Conservation (phyloP, 2,888 invertebrate species). For the Nudaria mundana region DNA sequence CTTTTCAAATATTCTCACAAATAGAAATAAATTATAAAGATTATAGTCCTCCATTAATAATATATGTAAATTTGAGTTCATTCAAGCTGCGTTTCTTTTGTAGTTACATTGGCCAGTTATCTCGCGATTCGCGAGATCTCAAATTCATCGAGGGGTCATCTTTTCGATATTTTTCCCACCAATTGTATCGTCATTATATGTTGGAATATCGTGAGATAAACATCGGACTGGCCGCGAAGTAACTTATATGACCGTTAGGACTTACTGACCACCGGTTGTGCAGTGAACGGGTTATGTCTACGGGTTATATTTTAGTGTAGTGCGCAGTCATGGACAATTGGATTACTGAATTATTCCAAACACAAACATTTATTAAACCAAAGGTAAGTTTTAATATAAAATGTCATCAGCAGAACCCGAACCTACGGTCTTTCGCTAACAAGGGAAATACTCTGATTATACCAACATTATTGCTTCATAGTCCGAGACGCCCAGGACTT, state of each 20-base stretch:
- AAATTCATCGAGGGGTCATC: constrained; percentile 66
- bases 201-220: constrained; percentile 60
- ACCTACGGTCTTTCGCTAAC: no score
- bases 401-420: no score
- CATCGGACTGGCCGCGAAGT: constrained; percentile 35
- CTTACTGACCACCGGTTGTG: neutral
- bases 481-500: no score
- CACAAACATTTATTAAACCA: constrained; percentile 59
- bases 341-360: constrained; percentile 74
- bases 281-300: constrained; percentile 10
- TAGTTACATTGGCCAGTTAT: constrained; percentile 62
- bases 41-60: constrained; percentile 23
- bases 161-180: constrained; percentile 62
- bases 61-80: constrained; percentile 63
- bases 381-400: constrained; percentile 70
- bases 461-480: no score
- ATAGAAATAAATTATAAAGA: no score
- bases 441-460: no score
- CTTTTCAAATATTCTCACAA: no score
- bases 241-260: constrained; percentile 4
- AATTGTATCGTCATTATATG: constrained; percentile 58
- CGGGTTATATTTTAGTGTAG: neutral
- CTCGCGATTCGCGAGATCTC: constrained; percentile 67
- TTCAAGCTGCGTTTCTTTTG: constrained; percentile 46
- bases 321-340: constrained; percentile 64